Evolutionary conservation across 2,888 invertebrate species (phyloP).

Genomic region (Tiliacea aurago): DNA sequence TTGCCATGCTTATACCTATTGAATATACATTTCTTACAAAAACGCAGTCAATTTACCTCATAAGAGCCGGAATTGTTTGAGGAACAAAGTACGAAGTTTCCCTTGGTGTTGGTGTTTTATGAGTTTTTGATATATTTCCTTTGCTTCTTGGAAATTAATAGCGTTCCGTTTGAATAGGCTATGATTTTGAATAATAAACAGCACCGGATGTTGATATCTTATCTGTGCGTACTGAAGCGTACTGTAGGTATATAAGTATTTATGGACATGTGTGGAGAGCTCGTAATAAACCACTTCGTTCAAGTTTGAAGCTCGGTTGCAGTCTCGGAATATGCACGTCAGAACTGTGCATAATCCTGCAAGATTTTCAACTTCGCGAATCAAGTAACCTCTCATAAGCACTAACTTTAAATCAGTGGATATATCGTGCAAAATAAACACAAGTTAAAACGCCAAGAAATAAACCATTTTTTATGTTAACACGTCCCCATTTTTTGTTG

Average conservation of each 20-base stretch:
- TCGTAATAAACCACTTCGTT: background rate
- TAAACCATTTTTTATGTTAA: conserved; percentile 3
- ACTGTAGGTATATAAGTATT: background rate
- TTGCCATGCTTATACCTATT: conserved; percentile 39
- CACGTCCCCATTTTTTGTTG: background rate
- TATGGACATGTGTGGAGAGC: background rate
- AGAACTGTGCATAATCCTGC: background rate
- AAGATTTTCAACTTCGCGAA: background rate
- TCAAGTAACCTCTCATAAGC: background rate
- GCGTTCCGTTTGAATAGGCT: conserved; percentile 8
- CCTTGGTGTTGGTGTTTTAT: conserved; percentile 32
- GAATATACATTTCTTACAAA: conserved; percentile 57
- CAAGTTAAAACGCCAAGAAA: background rate
- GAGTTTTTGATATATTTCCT: conserved; percentile 19
- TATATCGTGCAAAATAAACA: background rate
- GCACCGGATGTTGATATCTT: background rate
- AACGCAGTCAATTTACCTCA: conserved; percentile 57
- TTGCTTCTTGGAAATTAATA: conserved; percentile 13
- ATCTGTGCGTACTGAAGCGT: background rate
- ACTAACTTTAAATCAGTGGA: background rate
- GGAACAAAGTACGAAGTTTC: conserved; percentile 40
- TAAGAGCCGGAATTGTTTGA: conserved; percentile 34
- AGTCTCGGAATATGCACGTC: conserved; percentile 1
- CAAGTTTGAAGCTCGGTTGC: background rate
- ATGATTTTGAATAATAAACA: background rate